These are phyloP conservation scores for Telmatherina bonti DNA, from an alignment of 2,797 vertebrate genomes.

Conservation along the genomic window DNA sequence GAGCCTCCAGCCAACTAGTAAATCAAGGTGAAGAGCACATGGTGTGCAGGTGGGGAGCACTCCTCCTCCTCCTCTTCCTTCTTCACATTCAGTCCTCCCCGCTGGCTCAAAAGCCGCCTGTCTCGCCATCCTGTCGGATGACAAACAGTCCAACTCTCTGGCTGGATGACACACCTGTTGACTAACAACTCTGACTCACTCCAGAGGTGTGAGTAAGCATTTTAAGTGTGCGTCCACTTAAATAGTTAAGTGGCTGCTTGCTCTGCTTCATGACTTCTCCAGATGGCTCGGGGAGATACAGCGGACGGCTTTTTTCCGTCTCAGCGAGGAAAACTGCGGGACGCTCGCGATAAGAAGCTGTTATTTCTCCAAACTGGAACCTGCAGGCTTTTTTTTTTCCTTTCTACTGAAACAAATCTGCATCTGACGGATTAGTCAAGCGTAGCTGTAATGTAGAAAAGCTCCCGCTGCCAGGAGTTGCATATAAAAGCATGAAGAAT, in stretches of 20 bases:
- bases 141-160: conserved; percentile 50
- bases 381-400: background rate
- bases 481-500: conserved; percentile 50
- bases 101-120: conserved; percentile 15
- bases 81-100: conserved; percentile 34
- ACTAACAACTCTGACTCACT: conserved; percentile 36
- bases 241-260: conserved; percentile 73
- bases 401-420: conserved; percentile 8
- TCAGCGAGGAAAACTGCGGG: conserved; percentile 9
- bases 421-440: conserved; percentile 27
- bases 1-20: conserved; percentile 60
- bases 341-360: conserved; percentile 23
- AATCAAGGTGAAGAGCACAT: conserved; percentile 74
- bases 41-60: conserved; percentile 68
- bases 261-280: conserved; percentile 65
- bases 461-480: conserved; percentile 13
- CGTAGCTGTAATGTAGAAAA: conserved; percentile 15
- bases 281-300: conserved; percentile 72
- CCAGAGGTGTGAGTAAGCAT: conserved; percentile 52
- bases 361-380: conserved; percentile 9
- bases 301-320: conserved; percentile 13
- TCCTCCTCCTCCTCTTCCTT: conserved; percentile 33
- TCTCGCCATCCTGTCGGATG: conserved; percentile 36
- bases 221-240: conserved; percentile 81
- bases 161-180: conserved; percentile 57